A percentile compares a stretch with the other conserved stretches of the same genome.
These are phyloP conservation scores for Pygoscelis adeliae DNA, from an alignment of 2,113 vertebrate genomes.

Conservation along the genomic window DNA sequence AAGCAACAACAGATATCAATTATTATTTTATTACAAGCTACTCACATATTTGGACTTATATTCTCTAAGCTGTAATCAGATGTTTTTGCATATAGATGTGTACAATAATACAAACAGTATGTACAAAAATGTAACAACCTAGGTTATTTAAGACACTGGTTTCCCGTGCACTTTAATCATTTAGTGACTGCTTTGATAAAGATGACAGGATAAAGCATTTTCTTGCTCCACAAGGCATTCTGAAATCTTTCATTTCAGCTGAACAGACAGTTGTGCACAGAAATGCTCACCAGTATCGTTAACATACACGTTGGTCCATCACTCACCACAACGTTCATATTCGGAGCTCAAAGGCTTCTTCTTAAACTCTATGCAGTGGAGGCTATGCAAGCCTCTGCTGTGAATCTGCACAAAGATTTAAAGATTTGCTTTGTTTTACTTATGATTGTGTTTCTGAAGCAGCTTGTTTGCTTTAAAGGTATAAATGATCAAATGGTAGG, in stretches of 20 bases:
- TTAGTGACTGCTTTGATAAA: not conserved
- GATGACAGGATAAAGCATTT: not conserved
- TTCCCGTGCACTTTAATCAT: not conserved
- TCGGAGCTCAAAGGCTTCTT: not conserved
- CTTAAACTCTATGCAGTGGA: not conserved
- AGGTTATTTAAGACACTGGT: not conserved
- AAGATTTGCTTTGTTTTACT: not conserved
- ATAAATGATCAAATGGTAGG: not conserved
- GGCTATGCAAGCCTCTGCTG: not conserved
- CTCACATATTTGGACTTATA: not conserved
- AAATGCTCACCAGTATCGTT: fast-evolving
- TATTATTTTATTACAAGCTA: not conserved
- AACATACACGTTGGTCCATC: not conserved
- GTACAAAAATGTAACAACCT: not conserved
- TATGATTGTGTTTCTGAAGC: not conserved
- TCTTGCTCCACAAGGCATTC: not conserved
- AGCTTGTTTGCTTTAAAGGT: not conserved
- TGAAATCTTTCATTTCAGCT: not conserved
- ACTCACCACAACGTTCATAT: too few species aligned
- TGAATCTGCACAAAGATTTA: too few species aligned
- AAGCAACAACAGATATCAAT: not conserved
- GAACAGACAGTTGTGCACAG: not conserved
- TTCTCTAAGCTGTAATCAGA: not conserved
- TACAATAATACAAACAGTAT: not conserved
- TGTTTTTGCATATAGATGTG: not conserved